Base-by-base conservation (phyloP, 2,113 vertebrate genomes). In the Blennius ocellaris region DNA sequence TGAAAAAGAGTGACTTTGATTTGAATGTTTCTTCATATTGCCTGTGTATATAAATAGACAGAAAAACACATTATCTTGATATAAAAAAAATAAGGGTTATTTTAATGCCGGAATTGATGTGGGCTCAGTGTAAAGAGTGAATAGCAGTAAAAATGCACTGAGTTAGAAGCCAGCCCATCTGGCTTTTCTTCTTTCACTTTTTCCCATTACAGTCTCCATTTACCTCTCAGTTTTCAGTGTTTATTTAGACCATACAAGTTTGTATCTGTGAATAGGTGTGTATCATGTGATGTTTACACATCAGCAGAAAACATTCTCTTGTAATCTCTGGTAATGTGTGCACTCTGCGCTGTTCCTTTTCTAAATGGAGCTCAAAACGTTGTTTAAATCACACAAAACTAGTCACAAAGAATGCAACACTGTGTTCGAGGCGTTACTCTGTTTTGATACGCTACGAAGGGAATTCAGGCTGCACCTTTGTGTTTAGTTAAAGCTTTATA, bases 271-370 rank as follows among this genome's bases (percentile, higher is more conserved):
- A 64, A 57, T 15, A 54, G 5, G 5, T 14, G 16, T 36, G 2
- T 50, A 2, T 60, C 16, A 21, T 53, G 17, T 38, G 7, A 39
- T 55, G 11, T 37, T 45, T 30, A 30, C 21, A 38, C 5, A 7
- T 58, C 6, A 71, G 41, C 5, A 72, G 38, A 6, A 21, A 69
- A 64, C 8, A 70, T 57, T 58, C 57, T 53, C 30, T 5, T 62
- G 3, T 3, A 44, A 43, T 16, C 16, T 11, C 47, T 41, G 37
- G 58, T 10, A 15, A 15, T 58, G 44, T 36, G 38, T 43, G 48
- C 39, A 39, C 45, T 45, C 41, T 30, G 11, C 38, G 7, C 2
- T 44, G 62, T 5, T 16, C 21, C 7, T 41, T 56, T 41, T 73
- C 9, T 36, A 9, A 8, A 3, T 8, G 9, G 44, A 11, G 4